phyloP scores from a whole-genome alignment of 2,797 vertebrate species.

The Labroides dimidiatus region DNA sequence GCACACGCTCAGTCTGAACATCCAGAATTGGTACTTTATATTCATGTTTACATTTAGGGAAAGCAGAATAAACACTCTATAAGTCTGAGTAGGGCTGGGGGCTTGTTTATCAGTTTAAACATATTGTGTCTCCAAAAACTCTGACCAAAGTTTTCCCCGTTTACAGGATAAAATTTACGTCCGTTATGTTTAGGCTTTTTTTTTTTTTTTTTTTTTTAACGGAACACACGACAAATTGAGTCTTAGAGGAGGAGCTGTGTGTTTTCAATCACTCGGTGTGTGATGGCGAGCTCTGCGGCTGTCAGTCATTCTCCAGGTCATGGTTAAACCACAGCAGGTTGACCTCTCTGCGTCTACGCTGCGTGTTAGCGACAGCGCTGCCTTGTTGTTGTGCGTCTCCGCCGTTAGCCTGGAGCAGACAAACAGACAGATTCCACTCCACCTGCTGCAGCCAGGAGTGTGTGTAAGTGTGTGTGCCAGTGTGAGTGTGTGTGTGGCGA shows the following conservation, averaged over 20 bases:
- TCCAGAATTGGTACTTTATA: too few relatives aligned
- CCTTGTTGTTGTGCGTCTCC: constrained; percentile 34
- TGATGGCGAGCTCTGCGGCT: background rate
- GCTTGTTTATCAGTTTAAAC: too few relatives aligned
- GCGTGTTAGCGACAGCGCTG: constrained; percentile 26
- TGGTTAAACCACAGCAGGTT: background rate
- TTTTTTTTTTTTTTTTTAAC: too few relatives aligned
- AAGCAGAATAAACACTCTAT: too few relatives aligned
- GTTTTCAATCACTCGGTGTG: background rate
- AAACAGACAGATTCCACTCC: constrained; percentile 58
- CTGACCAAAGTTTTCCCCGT: too few relatives aligned
- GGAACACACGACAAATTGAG: too few relatives aligned
- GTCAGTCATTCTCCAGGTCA: background rate
- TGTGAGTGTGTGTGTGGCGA: constrained; percentile 82
- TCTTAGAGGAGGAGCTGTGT: background rate
- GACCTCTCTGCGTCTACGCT: background rate
- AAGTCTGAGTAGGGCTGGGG: too few relatives aligned
- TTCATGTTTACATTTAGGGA: too few relatives aligned
- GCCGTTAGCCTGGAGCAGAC: constrained; percentile 42
- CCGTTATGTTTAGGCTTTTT: too few relatives aligned
- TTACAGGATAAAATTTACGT: too few relatives aligned
- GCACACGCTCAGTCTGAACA: too few relatives aligned
- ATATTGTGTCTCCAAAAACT: too few relatives aligned
- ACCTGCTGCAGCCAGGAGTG: constrained; percentile 74
- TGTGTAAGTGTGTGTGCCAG: constrained; percentile 82